Evolutionary conservation across 2,888 invertebrate genomes (phyloP), one percentile per base, ranked within the genome.

Genomic region (Phengaris alcon): DNA sequence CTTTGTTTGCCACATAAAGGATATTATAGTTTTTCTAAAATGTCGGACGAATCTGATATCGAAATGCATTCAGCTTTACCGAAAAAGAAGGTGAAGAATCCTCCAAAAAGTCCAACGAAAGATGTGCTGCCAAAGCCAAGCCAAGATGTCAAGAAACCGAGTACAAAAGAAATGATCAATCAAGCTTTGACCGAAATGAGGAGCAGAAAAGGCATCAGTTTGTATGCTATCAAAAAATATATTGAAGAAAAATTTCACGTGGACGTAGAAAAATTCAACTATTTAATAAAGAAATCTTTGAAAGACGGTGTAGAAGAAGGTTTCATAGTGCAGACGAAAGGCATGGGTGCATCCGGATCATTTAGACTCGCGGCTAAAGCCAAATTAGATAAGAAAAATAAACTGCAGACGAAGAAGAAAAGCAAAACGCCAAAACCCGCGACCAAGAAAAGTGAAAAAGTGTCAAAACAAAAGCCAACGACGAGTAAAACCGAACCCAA

Each of bases 141-240:
- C 13, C 76, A 83, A 51, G 85, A 84, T 12, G 75, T 77, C 0
- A 92, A 87, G 76, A 91, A 89, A 73, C 6, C 84, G 0, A 83
- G 84, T 0, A 90, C 89, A 0, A 92, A 89, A 77, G 76, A 81
- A 0, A 93, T 93, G 93, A 83, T 93, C 0, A 79, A 82, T 2
- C 81, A 89, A 74, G 90, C 92, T 0, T 78, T 93, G 0, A 80
- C 57, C 0, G 88, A 87, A 2, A 77, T 91, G 0, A 87, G 88
- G 15, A 83, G 79, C 0, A 81, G 91, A 57, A 93, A 92, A 81
- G 93, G 93, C 0, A 87, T 88, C 0, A 93, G 93, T 0, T 64
- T 91, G 0, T 83, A 90, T 59, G 93, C 93, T 0, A 88, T 93
- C 2, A 93, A 92, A 78, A 92, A 91, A 57, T 87, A 85, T 52